Percentiles rank a stretch among this genome's conserved stretches.
These are phyloP conservation scores for Osedax fenrisi DNA, from an alignment of 2,888 invertebrate species.

Conservation along the genomic window DNA sequence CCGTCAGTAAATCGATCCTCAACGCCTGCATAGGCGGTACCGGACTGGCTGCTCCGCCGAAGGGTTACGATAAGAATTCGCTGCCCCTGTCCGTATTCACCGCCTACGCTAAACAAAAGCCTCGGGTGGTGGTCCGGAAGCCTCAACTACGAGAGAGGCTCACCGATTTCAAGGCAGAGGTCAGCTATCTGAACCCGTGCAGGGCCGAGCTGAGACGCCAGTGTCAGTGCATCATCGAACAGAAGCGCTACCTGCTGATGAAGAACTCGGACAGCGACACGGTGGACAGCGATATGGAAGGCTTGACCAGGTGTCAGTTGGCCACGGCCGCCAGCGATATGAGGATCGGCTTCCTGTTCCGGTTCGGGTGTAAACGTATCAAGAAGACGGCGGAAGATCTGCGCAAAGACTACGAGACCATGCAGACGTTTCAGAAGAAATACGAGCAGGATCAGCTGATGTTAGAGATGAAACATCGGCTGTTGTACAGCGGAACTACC, in stretches of 20 bases:
- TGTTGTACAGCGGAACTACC: neutral
- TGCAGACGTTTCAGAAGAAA: neutral
- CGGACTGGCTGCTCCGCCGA: too few species aligned
- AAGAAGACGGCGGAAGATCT: neutral
- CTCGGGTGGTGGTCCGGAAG: too few species aligned
- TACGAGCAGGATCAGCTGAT: neutral
- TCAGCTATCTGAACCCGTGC: neutral
- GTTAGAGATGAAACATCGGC: too few species aligned
- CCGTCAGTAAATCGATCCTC: too few species aligned
- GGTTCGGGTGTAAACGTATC: neutral
- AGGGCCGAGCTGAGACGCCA: neutral
- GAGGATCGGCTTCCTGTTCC: neutral
- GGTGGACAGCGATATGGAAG: neutral
- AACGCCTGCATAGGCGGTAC: too few species aligned
- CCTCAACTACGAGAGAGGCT: neutral
- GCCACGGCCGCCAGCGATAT: neutral
- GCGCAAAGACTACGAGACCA: neutral
- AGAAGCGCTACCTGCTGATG: neutral
- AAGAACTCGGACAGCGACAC: neutral
- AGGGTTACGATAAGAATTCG: too few species aligned
- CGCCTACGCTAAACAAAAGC: too few species aligned
- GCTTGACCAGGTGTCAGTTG: neutral
- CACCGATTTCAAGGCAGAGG: neutral
- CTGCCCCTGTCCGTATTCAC: too few species aligned
- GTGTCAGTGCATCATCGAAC: neutral